phyloP scores from a whole-genome alignment of 1,140 invertebrate genomes.

The Pectinophora gossypiella region DNA sequence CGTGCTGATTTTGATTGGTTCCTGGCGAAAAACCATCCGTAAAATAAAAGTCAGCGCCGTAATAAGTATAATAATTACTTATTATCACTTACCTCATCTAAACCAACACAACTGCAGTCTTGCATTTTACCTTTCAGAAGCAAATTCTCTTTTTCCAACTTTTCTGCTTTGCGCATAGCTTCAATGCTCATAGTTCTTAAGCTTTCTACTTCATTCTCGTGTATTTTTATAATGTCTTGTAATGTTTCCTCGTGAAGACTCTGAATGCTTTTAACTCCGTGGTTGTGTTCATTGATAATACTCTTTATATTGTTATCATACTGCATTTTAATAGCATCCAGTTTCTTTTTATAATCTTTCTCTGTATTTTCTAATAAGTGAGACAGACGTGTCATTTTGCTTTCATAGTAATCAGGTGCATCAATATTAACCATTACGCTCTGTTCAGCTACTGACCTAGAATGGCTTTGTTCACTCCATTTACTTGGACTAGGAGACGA shows the following conservation, averaged over 20 bases:
- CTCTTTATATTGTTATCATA: slow-evolving; percentile 59
- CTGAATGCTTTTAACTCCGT: slow-evolving; percentile 59
- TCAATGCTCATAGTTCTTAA: slow-evolving; percentile 61
- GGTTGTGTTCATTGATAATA: slow-evolving; percentile 63
- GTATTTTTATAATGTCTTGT: slow-evolving; percentile 51
- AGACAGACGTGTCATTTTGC: slow-evolving; percentile 41
- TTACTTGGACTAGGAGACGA: slow-evolving; percentile 11
- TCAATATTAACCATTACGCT: slow-evolving; percentile 46
- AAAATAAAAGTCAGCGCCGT: too few relatives aligned
- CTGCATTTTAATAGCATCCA: slow-evolving; percentile 55
- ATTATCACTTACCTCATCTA: slow-evolving; percentile 26
- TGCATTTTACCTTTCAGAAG: slow-evolving; percentile 32
- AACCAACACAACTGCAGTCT: slow-evolving; percentile 9
- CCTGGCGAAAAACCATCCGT: too few relatives aligned
- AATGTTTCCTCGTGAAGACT: slow-evolving; percentile 58
- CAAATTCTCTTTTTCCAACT: slow-evolving; percentile 51
- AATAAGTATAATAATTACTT: too few relatives aligned
- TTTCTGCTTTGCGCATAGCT: slow-evolving; percentile 55
- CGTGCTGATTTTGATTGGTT: slow-evolving; percentile 30
- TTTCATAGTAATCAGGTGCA: slow-evolving; percentile 39
- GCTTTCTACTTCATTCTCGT: slow-evolving; percentile 65
- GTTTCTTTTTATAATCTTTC: slow-evolving; percentile 56
- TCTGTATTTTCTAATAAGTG: slow-evolving; percentile 48
- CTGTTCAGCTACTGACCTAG: slow-evolving; percentile 25
- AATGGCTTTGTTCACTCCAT: slow-evolving; percentile 9